Evolutionary conservation across 2,888 invertebrate genomes (phyloP), one percentile per base, ranked within the genome.

Genomic region (Agrochola lychnidis): DNA sequence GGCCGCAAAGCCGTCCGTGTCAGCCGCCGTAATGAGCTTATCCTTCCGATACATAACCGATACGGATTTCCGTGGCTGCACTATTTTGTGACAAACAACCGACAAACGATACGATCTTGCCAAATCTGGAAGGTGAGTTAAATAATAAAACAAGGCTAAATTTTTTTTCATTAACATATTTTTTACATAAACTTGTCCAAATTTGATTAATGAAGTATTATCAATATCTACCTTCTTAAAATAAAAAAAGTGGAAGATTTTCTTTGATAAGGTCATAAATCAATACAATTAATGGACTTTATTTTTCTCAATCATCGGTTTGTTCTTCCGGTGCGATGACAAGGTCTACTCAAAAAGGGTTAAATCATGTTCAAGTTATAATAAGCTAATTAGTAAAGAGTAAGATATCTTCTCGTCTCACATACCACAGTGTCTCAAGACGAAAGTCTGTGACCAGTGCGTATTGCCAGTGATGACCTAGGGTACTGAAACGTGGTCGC

Each of bases 131-230:
- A 53, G 53, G 42, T 68, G n/a, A 56, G 51, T n/a, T 22, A 10
- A 53, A 36, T 36, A 22, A 67, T 30, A 5, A 68, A n/a, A 4
- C 25, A 40, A 62, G 66, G 6, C 53, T 12, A 74, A 0, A 36
- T n/a, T 61, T 73, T 30, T 36, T 59, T 70, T 14, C 9, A 45
- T 45, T 64, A 56, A 5, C 70, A 80, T 75, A 71, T 1, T 19
- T 68, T 71, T n/a, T 12, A 0, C 6, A 53, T 71, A 25, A 71
- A 68, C 30, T 25, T 63, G 14, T 0, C 51, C 22, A 0, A 4
- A n/a, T 25, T 59, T 70, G 42, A 80, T 53, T 48, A 30, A 75
- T 30, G 14, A 62, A 42, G 48, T 73, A 61, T 61, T 56, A 66
- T 57, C 53, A n/a, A 5, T 3, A 14, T 9, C 1, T 36, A 19